A percentile compares a stretch with the other conserved stretches of the same genome.
Evolutionary conservation across 1,140 invertebrate genomes (phyloP).

Genomic region (Macrobrachium rosenbergii): DNA sequence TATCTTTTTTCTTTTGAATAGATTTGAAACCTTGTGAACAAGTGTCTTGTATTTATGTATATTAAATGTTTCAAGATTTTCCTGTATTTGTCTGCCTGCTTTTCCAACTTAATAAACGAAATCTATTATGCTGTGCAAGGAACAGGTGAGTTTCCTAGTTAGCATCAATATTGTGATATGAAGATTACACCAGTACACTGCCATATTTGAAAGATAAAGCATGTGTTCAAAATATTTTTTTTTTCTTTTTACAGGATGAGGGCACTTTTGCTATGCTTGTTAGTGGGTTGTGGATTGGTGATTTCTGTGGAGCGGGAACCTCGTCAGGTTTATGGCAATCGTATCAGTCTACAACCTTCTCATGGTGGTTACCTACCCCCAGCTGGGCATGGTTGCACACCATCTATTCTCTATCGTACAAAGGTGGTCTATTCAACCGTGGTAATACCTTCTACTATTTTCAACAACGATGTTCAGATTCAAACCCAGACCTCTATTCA

Average conservation of each 20-base stretch:
- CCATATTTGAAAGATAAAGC: neutral
- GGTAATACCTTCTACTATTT: constrained; percentile 39
- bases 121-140: no score
- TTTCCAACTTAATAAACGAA: neutral
- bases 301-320: constrained; percentile 8
- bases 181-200: neutral
- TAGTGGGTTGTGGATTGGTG: constrained; percentile 5
- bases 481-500: constrained; percentile 31
- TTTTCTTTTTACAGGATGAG: constrained; percentile 40
- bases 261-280: constrained; percentile 20
- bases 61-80: constrained; percentile 15
- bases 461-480: constrained; percentile 23
- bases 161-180: neutral
- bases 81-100: neutral
- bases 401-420: constrained; percentile 22
- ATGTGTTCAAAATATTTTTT: neutral
- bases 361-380: constrained; percentile 30
- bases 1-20: neutral
- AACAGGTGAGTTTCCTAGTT: no score
- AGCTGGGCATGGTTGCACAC: neutral
- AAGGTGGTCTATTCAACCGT: constrained; percentile 38
- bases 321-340: constrained; percentile 18
- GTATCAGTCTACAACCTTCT: constrained; percentile 31
- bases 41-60: constrained; percentile 34
- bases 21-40: neutral